Evolutionary conservation across 2,888 invertebrate species (phyloP).

Genomic region (Hydropsyche betteni): DNA sequence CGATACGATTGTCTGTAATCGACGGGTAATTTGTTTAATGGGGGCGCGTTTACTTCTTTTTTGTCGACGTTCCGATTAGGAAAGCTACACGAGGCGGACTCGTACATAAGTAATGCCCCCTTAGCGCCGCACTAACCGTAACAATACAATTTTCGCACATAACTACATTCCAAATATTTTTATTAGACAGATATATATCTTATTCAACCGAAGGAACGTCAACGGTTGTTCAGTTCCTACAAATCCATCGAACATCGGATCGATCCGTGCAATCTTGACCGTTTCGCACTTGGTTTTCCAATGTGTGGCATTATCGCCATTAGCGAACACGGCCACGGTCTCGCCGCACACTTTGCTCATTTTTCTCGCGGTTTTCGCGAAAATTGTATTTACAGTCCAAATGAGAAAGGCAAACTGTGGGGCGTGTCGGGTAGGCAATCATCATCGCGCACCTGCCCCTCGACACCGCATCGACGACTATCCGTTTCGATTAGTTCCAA

Average conservation of each 20-base stretch:
- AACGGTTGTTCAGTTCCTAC: no score
- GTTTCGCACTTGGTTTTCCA: background rate
- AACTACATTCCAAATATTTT: background rate
- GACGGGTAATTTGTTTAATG: constrained; percentile 48
- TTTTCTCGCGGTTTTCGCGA: constrained; percentile 39
- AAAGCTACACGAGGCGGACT: background rate
- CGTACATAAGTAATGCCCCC: constrained; percentile 10
- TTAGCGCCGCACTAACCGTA: constrained; percentile 20
- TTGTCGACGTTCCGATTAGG: constrained; percentile 25
- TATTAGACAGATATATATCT: no score
- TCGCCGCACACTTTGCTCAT: constrained; percentile 37
- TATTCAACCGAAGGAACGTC: no score
- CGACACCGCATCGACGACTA: constrained; percentile 14
- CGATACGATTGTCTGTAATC: constrained; percentile 40
- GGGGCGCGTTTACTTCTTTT: constrained; percentile 48
- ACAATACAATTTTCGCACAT: no score
- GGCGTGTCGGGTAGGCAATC: constrained; percentile 25
- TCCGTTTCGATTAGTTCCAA: constrained; percentile 27
- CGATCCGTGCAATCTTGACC: background rate
- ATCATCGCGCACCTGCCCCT: constrained; percentile 20
- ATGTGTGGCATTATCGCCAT: constrained; percentile 2
- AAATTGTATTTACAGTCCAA: constrained; percentile 48
- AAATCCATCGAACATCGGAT: background rate
- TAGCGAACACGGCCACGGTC: background rate
- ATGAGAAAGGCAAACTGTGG: constrained; percentile 45